Percentiles rank a stretch among this genome's conserved stretches.
Conservation (phyloP, 2,113 vertebrate genomes). For the Upupa epops region DNA sequence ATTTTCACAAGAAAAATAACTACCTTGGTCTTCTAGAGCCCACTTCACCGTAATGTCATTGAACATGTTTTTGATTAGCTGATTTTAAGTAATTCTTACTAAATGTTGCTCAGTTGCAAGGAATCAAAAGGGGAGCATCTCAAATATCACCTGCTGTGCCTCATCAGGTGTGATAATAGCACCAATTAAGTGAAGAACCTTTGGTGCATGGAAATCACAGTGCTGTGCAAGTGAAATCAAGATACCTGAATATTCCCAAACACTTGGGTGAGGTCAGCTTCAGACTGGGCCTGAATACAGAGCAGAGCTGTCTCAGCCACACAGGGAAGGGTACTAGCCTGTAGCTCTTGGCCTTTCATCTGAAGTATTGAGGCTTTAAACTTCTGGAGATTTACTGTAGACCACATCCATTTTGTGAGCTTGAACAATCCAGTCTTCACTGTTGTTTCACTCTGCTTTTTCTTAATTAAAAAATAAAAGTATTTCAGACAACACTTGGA, state of each 20-base stretch:
- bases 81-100: conserved; percentile 59
- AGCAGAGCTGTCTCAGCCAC: not conserved
- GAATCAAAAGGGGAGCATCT: conserved; percentile 50
- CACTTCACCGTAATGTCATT: conserved; percentile 49
- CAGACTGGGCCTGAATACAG: not conserved
- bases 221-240: not conserved
- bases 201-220: conserved; percentile 4
- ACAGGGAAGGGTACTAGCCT: not conserved
- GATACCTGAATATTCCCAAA: not conserved
- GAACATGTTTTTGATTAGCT: conserved; percentile 46
- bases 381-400: not conserved
- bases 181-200: conserved; percentile 38
- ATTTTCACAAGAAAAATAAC: conserved; percentile 30
- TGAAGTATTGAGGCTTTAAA: not conserved
- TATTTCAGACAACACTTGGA: not conserved
- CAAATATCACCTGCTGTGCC: conserved; percentile 42
- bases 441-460: not conserved
- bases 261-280: not conserved
- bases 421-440: not conserved
- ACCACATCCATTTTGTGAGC: not conserved
- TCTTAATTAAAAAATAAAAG: conserved; percentile 9
- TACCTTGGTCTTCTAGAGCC: not conserved
- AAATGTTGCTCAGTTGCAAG: conserved; percentile 48
- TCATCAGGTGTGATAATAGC: conserved; percentile 63
- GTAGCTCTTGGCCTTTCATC: not conserved